phyloP scores from a whole-genome alignment of 2,113 vertebrate species.

The Eulemur macaco region DNA sequence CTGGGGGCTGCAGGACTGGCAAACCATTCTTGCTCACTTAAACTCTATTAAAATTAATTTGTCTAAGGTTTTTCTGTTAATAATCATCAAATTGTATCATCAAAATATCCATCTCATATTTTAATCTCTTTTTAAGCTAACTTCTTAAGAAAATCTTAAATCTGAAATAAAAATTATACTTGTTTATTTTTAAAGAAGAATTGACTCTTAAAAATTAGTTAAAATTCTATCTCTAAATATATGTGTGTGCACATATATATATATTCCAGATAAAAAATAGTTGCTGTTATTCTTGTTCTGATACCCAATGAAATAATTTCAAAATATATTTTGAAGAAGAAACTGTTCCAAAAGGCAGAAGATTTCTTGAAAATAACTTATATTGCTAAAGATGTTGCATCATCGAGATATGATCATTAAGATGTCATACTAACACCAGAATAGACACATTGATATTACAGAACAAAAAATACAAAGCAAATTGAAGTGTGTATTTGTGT shows the following conservation, averaged over 20 bases:
- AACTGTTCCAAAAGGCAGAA: not conserved
- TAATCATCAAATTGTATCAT: not conserved
- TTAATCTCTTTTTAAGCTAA: not conserved
- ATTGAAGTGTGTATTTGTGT: not conserved
- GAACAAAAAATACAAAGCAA: not conserved
- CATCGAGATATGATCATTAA: not conserved
- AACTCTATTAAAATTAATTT: too few species aligned
- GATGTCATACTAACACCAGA: not conserved
- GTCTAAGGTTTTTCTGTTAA: too few species aligned
- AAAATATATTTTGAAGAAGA: not conserved
- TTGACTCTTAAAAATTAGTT: not conserved
- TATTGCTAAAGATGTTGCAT: not conserved
- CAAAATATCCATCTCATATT: not conserved
- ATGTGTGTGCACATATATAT: not conserved
- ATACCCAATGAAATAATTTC: not conserved
- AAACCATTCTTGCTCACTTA: too few species aligned
- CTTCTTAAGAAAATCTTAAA: not conserved
- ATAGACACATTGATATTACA: not conserved
- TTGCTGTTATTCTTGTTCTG: not conserved
- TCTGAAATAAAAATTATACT: not conserved
- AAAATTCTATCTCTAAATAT: not conserved
- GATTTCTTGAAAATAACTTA: not conserved
- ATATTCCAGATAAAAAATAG: not conserved
- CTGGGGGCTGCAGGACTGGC: too few species aligned
- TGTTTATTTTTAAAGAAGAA: not conserved